phyloP scores from a whole-genome alignment of 2,113 vertebrate genomes.

The Myrmophylax atrothorax region DNA sequence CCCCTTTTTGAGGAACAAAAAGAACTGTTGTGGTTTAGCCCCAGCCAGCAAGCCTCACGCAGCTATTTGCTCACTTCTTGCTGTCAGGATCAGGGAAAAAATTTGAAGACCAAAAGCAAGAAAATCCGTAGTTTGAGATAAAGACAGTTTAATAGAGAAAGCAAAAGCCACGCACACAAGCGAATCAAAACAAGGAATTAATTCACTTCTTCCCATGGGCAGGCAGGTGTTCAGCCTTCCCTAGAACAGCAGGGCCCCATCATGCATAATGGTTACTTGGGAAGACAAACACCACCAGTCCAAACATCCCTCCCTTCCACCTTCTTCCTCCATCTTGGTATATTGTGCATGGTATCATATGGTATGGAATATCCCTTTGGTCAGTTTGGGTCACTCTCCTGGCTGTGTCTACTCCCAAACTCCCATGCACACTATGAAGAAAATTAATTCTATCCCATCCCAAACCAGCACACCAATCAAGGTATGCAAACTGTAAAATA shows the following conservation, averaged over 20 bases:
- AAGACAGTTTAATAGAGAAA: background rate
- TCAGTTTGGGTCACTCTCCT: background rate
- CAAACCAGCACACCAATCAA: background rate
- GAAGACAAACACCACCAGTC: background rate
- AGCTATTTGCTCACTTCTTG: background rate
- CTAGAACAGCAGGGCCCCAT: background rate
- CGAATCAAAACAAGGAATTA: background rate
- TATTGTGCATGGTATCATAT: background rate
- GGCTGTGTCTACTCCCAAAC: background rate
- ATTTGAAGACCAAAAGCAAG: background rate
- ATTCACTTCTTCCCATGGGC: background rate
- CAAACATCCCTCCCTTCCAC: background rate
- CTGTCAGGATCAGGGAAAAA: background rate
- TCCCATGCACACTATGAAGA: background rate
- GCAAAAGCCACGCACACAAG: background rate
- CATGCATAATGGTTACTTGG: rapidly evolving
- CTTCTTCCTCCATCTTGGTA: background rate
- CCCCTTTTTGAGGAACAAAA: background rate
- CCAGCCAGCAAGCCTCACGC: background rate
- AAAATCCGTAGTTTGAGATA: background rate
- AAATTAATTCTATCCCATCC: background rate
- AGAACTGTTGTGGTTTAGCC: background rate
- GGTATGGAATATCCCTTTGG: background rate
- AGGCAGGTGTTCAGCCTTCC: background rate
- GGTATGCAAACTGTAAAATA: background rate